Conservation (phyloP, 2,888 invertebrate genomes). For the Cephus nigrinus region DNA sequence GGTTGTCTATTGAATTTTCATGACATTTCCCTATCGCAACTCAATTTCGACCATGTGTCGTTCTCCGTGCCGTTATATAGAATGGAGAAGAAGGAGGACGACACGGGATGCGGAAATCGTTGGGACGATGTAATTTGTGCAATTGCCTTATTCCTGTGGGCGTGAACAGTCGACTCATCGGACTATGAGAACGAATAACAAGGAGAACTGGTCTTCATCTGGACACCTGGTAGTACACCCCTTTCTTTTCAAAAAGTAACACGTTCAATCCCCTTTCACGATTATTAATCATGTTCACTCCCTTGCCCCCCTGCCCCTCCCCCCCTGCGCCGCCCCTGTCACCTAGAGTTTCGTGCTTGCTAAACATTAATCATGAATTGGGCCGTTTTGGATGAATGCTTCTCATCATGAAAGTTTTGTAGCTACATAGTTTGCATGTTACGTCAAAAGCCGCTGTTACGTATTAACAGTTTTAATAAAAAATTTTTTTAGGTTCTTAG, state of each 20-base stretch:
- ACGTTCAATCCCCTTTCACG: neutral
- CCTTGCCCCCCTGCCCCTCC: neutral
- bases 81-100: neutral
- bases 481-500: neutral
- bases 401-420: neutral
- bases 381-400: neutral
- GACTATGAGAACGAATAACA: neutral
- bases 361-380: neutral
- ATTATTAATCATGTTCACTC: neutral
- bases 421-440: neutral
- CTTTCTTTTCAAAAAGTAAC: neutral
- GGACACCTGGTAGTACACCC: neutral
- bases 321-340: neutral
- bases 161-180: neutral
- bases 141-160: slow-evolving; percentile 6
- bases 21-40: slow-evolving; percentile 40
- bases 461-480: neutral
- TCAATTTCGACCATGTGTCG: slow-evolving; percentile 38
- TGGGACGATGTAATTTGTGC: slow-evolving; percentile 1
- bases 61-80: neutral
- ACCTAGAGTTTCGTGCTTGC: neutral
- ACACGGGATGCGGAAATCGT: neutral
- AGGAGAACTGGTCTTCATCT: neutral
- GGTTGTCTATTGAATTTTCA: slow-evolving; percentile 52
- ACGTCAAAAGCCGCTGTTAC: neutral